Conservation (phyloP, 2,888 invertebrate species). For the Parelbella ahira region DNA sequence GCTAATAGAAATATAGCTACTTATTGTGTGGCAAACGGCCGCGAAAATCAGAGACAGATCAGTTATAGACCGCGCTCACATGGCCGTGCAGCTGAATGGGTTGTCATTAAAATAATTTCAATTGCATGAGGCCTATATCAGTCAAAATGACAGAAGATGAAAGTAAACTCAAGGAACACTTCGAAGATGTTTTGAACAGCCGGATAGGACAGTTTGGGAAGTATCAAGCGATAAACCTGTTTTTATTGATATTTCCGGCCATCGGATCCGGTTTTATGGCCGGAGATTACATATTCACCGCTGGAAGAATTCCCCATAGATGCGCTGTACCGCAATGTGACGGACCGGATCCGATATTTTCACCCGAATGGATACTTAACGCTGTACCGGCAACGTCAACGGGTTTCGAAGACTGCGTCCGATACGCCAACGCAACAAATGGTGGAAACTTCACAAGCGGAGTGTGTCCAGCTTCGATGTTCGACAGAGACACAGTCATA, state of each 20-base stretch:
- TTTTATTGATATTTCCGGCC: conserved; percentile 51
- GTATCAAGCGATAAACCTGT: conserved; percentile 55
- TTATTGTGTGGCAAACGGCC: conserved; percentile 7
- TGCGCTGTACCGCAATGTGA: conserved; percentile 61
- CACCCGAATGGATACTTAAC: conserved; percentile 55
- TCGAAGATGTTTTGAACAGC: conserved; percentile 55
- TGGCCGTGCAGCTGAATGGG: neutral
- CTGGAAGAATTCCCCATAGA: conserved; percentile 56
- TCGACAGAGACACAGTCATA: conserved; percentile 48
- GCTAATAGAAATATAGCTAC: conserved; percentile 17
- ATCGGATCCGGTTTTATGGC: conserved; percentile 61
- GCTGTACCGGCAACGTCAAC: conserved; percentile 53
- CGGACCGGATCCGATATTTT: conserved; percentile 44
- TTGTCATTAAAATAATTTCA: neutral
- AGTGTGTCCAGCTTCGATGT: conserved; percentile 49
- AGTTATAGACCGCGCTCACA: conserved; percentile 5
- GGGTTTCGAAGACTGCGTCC: conserved; percentile 58
- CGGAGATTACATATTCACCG: conserved; percentile 65
- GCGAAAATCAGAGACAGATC: conserved; percentile 10
- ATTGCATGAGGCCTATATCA: no score
- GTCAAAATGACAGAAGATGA: conserved; percentile 40
- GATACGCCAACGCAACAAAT: conserved; percentile 45
- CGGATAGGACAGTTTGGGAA: conserved; percentile 63
- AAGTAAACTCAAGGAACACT: conserved; percentile 42
- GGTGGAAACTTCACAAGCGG: conserved; percentile 30